Evolutionary conservation across 2,113 vertebrate genomes (phyloP), one percentile per base, ranked within the genome.

Genomic region (Rhizomys pruinosus): DNA sequence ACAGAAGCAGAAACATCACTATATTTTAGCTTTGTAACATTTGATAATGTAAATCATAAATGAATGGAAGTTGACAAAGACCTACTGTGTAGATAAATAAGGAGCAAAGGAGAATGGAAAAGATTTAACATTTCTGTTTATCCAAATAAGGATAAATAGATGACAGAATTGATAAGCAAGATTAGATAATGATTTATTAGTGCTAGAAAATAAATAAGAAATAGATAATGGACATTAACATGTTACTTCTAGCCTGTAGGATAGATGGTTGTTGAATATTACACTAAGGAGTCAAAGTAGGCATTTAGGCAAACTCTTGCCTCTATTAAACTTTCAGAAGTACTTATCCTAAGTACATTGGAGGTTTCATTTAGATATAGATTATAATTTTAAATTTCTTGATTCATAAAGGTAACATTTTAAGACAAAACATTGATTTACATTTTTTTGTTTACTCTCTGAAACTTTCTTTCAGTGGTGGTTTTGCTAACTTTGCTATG

Each of bases 311-410:
- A 80, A 71, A 68, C 27, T 69, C 11, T 89, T 84, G 12, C 37
- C 64, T 81, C 69, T 76, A 37, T 90, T 66, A 90, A 39, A 10
- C 8, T 82, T 87, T 72, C 6, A 88, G 29, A 61, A 37, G 29
- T 89, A 23, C 55, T 89, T 68, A 71, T 87, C 89, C 91, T 34
- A 81, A 73, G 82, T 2, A 66, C 59, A 39, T 39, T 87, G 16
- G 37, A 61, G 55, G 12, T 68, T 90, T 81, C 88, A 47, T 44
- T 81, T 82, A 87, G 15, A 39, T 55, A 66, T 79, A 84, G 22
- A 64, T 34, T 63, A 66, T 66, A 13, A 23, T 72, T 81, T 77
- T 89, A 86, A 72, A 15, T 7, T 11, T 91, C 27, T 82, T 89
- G 29, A 78, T 85, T 93, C 34, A 57, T 44, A 20, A 0, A 79